Base-by-base conservation (phyloP, 2,113 vertebrate genomes). In the Vulpes ferrilata region DNA sequence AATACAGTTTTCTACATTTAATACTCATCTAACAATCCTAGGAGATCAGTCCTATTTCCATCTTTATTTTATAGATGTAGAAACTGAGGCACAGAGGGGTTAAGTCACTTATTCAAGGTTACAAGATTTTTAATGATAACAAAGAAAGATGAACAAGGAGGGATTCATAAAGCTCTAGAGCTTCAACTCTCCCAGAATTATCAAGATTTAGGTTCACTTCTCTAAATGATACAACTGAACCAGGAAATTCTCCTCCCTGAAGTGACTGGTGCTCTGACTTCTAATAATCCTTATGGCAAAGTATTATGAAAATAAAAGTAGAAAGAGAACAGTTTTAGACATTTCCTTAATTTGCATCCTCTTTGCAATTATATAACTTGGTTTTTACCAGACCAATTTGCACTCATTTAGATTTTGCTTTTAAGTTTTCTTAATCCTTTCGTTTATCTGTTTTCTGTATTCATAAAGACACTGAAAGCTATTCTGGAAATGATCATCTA, bases 291-390 rank as follows among this genome's bases (percentile, higher is more conserved):
- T 91, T 11, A 59, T 30, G n/a, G 23, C 53, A 84, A 93, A 84
- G 57, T 11, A 57, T 53, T 90, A 79, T 25, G 22, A 85, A 96
- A 78, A 93, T 51, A 94, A 95, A 96, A 87, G 62, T 48, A 96
- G 59, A 91, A 60, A 88, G 78, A 76, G 5, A 60, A 13, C 12
- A 85, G 16, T 60, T 95, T 96, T 92, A 92, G 93, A 90, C 27
- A 90, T 48, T 95, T 95, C 93, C 53, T 59, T 91, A 76, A 89
- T 94, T 90, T 94, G 60, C 69, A 92, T 87, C 55, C 27, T 84
- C 16, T 94, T 95, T 94, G 53, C 92, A 97, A 90, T 89, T 92
- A 80, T 51, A 64, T 93, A 97, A 84, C 20, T 78, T 17, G 43
- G 30, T 89, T 88, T 91, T 55, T 73, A 83, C 79, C 43, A 69